These are phyloP conservation scores for Stenolophus ochropezus DNA, from an alignment of 2,888 invertebrate species.

Conservation along the genomic window DNA sequence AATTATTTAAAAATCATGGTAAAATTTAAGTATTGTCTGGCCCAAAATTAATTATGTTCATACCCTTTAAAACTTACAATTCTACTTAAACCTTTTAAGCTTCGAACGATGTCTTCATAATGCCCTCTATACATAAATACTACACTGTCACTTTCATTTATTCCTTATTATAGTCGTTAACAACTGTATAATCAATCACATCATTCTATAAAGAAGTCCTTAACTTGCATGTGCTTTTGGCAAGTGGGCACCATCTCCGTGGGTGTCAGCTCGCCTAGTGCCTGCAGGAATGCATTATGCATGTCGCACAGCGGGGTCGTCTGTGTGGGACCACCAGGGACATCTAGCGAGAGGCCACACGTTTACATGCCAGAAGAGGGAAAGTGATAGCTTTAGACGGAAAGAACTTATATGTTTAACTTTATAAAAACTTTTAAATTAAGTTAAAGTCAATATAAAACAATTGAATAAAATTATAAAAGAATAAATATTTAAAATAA, in stretches of 20 bases:
- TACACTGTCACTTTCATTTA: too few relatives aligned
- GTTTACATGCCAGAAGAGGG: neutral
- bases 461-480: too few relatives aligned
- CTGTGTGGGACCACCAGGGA: conserved; percentile 34
- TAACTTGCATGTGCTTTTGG: neutral
- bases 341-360: conserved; percentile 27
- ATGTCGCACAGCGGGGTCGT: conserved; percentile 12
- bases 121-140: too few relatives aligned
- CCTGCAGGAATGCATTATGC: conserved; percentile 27
- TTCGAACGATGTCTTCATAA: too few relatives aligned
- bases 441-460: too few relatives aligned
- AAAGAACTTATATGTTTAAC: neutral
- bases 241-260: neutral
- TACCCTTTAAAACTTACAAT: too few relatives aligned
- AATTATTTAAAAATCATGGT: too few relatives aligned
- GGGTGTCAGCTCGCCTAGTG: neutral
- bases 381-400: neutral
- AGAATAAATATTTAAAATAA: too few relatives aligned
- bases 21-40: too few relatives aligned
- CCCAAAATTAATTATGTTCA: too few relatives aligned
- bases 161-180: neutral
- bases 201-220: neutral
- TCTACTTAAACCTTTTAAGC: too few relatives aligned
- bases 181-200: neutral
- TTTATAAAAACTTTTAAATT: too few relatives aligned